A percentile compares a stretch with the other conserved stretches of the same genome.
phyloP scores from a whole-genome alignment of 2,113 vertebrate genomes.

The Tragelaphus strepsiceros region DNA sequence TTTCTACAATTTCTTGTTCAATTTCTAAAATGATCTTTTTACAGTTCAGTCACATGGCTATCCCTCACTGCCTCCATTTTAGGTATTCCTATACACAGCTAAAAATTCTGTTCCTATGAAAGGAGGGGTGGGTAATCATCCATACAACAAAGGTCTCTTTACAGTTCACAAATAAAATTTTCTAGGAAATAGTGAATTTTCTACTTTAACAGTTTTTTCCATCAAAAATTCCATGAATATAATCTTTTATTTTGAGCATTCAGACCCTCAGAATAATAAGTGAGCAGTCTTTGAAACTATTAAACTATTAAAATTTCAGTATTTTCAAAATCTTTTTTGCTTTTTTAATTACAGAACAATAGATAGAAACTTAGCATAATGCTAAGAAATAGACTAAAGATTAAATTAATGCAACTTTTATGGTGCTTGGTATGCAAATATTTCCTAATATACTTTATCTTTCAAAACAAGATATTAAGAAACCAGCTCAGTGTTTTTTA shows the following conservation, averaged over 20 bases:
- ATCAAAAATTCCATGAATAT: not conserved
- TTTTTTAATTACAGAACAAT: not conserved
- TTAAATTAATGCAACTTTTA: not conserved
- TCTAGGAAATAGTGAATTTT: not conserved
- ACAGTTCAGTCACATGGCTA: not conserved
- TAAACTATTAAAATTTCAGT: not conserved
- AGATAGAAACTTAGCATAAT: not conserved
- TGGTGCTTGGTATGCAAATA: not conserved
- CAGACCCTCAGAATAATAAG: not conserved
- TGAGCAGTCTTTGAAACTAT: not conserved
- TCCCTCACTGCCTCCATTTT: not conserved
- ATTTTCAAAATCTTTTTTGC: not conserved
- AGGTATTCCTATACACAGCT: not conserved
- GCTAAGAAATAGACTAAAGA: not conserved
- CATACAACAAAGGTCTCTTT: not conserved
- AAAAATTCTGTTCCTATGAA: not conserved
- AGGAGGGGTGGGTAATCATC: not conserved
- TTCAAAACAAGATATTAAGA: conserved; percentile 20
- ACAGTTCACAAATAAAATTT: not conserved
- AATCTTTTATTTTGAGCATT: not conserved
- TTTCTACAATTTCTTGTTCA: not conserved
- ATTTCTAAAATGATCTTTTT: not conserved
- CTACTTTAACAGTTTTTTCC: not conserved
- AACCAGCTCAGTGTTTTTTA: not conserved
- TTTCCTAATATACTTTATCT: conserved; percentile 11